These are phyloP conservation scores for Zoanthus gigantus DNA, from an alignment of 92 coral and sea anemone species.

Conservation along the genomic window DNA sequence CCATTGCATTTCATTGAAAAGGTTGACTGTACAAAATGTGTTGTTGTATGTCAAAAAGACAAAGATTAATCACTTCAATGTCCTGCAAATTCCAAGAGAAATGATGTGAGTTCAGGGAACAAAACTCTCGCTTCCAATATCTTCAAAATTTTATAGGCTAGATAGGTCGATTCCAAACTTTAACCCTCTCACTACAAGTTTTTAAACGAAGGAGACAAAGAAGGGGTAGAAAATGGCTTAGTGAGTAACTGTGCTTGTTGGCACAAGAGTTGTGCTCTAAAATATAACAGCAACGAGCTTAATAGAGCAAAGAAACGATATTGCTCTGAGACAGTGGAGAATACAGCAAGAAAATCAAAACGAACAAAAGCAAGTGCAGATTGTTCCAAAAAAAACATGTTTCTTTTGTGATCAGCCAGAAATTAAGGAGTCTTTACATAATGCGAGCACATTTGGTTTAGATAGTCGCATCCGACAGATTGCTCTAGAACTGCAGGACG, in stretches of 20 bases:
- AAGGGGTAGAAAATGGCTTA: conserved; percentile 37
- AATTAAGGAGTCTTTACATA: conserved; percentile 43
- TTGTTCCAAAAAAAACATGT: conserved; percentile 16
- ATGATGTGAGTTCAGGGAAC: conserved; percentile 49
- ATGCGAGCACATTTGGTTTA: no score
- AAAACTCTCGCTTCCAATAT: conserved; percentile 40
- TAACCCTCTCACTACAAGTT: conserved; percentile 8
- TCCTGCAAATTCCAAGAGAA: conserved; percentile 53
- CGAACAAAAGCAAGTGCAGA: conserved; percentile 11
- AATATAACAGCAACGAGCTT: conserved; percentile 51
- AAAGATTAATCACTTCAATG: conserved; percentile 47
- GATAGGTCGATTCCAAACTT: conserved; percentile 17
- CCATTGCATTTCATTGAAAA: conserved; percentile 2
- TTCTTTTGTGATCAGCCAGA: conserved; percentile 55
- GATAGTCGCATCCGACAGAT: no score
- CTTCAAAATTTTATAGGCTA: conserved; percentile 17
- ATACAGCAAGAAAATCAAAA: conserved; percentile 36
- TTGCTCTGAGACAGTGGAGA: background rate
- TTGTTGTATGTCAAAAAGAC: conserved; percentile 51
- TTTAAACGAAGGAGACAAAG: conserved; percentile 28
- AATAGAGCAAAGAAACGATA: conserved; percentile 36
- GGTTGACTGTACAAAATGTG: conserved; percentile 62
- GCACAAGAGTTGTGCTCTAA: conserved; percentile 52
- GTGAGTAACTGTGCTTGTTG: conserved; percentile 38
- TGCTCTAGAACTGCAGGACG: no score